Evolutionary conservation across 2,888 invertebrate genomes (phyloP).

Genomic region (Parascotia fuliginaria): DNA sequence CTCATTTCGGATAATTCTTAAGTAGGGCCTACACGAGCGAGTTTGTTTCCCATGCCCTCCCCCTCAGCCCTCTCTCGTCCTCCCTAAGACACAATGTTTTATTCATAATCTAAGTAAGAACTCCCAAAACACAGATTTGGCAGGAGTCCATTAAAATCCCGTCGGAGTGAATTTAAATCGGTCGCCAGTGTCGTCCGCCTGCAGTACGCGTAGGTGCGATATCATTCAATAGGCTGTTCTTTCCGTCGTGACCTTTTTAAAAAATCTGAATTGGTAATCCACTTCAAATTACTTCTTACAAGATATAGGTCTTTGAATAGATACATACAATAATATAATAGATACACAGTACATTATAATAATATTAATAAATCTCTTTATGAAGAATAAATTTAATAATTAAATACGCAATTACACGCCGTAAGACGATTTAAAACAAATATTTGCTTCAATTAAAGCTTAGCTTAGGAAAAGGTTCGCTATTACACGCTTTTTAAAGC

Average conservation of each 20-base stretch:
- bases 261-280: constrained; percentile 44
- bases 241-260: constrained; percentile 19
- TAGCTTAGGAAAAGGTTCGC: not conserved
- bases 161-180: constrained; percentile 66
- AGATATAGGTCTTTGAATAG: not conserved
- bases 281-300: not conserved
- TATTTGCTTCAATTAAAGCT: constrained; percentile 19
- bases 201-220: constrained; percentile 25
- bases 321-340: too few species aligned
- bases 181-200: constrained; percentile 39
- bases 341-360: too few species aligned
- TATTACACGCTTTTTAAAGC: constrained; percentile 16
- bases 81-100: constrained; percentile 63
- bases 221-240: constrained; percentile 18
- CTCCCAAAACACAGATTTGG: constrained; percentile 73
- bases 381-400: too few species aligned
- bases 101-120: constrained; percentile 72
- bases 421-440: constrained; percentile 16
- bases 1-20: constrained; percentile 49
- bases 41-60: constrained; percentile 21
- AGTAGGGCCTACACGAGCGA: constrained; percentile 34
- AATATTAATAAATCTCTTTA: too few species aligned
- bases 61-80: constrained; percentile 9
- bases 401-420: too few species aligned
- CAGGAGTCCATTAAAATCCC: constrained; percentile 67